Conservation (phyloP, 2,113 vertebrate species). For the Microtus oregoni region DNA sequence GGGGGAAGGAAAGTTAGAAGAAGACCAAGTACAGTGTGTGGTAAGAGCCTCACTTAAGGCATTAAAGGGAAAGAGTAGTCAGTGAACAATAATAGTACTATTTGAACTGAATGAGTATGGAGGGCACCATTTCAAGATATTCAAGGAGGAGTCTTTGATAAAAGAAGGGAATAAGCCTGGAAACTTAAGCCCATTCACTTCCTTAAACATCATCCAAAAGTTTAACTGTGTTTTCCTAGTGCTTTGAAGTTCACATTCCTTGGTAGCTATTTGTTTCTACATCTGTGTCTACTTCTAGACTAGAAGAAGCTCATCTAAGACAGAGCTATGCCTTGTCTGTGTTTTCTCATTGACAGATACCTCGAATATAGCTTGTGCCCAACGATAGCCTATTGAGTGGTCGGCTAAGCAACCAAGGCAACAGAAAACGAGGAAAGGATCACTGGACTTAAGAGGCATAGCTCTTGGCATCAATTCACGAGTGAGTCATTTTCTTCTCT, state of each 20-base stretch:
- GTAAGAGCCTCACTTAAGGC: neutral
- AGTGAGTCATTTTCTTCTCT: conserved; percentile 31
- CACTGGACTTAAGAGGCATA: neutral
- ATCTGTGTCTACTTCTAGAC: neutral
- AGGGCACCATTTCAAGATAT: neutral
- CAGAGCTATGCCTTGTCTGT: neutral
- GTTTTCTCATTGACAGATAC: neutral
- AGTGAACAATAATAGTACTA: neutral
- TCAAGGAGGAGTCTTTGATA: neutral
- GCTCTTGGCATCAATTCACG: conserved; percentile 41
- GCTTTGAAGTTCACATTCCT: neutral
- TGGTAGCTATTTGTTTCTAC: neutral
- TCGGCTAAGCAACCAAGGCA: neutral
- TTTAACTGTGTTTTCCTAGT: neutral
- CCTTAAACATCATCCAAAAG: neutral
- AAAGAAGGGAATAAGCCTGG: neutral
- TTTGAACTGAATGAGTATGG: neutral
- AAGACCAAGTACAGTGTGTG: neutral
- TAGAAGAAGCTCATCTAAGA: neutral
- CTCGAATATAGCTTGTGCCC: neutral
- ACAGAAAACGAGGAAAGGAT: neutral
- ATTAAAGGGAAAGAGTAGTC: neutral
- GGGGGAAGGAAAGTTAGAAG: neutral
- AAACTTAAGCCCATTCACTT: neutral
- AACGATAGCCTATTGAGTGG: neutral